phyloP scores from a whole-genome alignment of 2,113 vertebrate genomes.

The Apodemus sylvaticus region DNA sequence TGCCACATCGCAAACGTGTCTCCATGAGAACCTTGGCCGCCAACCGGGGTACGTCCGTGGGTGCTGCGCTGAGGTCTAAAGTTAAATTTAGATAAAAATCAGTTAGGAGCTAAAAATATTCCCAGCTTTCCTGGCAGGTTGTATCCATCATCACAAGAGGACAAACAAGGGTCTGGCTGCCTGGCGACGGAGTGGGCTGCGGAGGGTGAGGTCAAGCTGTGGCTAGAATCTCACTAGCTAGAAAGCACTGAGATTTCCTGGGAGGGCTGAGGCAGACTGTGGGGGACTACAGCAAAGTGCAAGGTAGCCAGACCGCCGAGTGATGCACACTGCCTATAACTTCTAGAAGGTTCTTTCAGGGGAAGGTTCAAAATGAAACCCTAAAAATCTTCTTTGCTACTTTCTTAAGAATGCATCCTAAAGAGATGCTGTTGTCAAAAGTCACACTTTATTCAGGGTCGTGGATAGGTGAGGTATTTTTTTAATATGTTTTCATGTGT shows the following conservation, averaged over 20 bases:
- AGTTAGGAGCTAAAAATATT: slow-evolving; percentile 70
- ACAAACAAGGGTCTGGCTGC: slow-evolving; percentile 58
- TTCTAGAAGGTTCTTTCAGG: slow-evolving; percentile 49
- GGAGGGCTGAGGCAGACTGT: neutral
- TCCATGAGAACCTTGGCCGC: slow-evolving; percentile 67
- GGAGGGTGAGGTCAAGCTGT: slow-evolving; percentile 26
- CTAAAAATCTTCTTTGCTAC: neutral
- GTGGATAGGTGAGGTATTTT: neutral
- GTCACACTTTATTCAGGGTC: neutral
- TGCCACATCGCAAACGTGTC: slow-evolving; percentile 31
- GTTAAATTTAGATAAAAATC: slow-evolving; percentile 80
- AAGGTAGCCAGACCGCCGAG: neutral
- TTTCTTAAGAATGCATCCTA: neutral
- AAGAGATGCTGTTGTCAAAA: neutral
- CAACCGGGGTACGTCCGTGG: slow-evolving; percentile 19
- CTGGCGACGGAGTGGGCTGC: slow-evolving; percentile 34
- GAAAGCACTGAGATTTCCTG: neutral
- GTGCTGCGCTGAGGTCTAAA: slow-evolving; percentile 33
- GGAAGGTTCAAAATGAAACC: neutral
- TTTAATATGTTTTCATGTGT: neutral
- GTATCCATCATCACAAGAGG: slow-evolving; percentile 51
- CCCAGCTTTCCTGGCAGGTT: slow-evolving; percentile 66
- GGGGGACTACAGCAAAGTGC: neutral
- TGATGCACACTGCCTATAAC: neutral
- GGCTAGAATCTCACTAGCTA: neutral